Evolutionary conservation across 1,140 invertebrate species (phyloP).

Genomic region (Anadara kagoshimensis): DNA sequence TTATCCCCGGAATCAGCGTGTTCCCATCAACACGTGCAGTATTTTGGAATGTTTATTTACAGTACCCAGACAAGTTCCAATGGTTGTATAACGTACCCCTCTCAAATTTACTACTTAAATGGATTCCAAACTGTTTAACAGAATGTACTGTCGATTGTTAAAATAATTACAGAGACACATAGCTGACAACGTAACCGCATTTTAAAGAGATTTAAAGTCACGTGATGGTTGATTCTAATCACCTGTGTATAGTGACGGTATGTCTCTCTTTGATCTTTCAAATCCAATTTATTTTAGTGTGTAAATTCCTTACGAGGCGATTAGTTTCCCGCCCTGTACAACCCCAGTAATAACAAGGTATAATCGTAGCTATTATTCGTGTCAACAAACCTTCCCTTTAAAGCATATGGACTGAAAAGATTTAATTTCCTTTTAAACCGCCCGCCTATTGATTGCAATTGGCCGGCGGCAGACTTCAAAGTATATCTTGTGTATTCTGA

Average conservation of each 20-base stretch:
- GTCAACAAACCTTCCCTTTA: constrained; percentile 56
- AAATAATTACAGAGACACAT: too few species aligned
- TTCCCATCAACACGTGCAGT: too few species aligned
- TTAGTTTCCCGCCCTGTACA: constrained; percentile 57
- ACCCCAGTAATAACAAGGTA: constrained; percentile 55
- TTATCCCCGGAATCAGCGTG: too few species aligned
- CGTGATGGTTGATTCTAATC: background rate
- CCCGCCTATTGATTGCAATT: constrained; percentile 57
- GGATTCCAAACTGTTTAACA: too few species aligned
- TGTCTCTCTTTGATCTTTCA: constrained; percentile 44
- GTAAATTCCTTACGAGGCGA: constrained; percentile 56
- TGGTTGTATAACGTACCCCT: too few species aligned
- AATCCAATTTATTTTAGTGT: constrained; percentile 63
- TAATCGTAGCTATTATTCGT: constrained; percentile 59
- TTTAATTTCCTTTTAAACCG: constrained; percentile 61
- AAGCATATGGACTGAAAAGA: constrained; percentile 57
- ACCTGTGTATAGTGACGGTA: constrained; percentile 33
- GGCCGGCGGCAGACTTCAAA: constrained; percentile 60
- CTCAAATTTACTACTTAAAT: too few species aligned
- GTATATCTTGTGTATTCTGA: constrained; percentile 39
- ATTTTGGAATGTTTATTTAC: too few species aligned
- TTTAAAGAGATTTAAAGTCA: too few species aligned
- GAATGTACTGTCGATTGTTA: too few species aligned
- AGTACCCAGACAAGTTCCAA: too few species aligned
- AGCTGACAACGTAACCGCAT: too few species aligned